A percentile compares a stretch with the other conserved stretches of the same genome.
Conservation (phyloP, 2,888 invertebrate species). For the Microctonus aethiopoides region DNA sequence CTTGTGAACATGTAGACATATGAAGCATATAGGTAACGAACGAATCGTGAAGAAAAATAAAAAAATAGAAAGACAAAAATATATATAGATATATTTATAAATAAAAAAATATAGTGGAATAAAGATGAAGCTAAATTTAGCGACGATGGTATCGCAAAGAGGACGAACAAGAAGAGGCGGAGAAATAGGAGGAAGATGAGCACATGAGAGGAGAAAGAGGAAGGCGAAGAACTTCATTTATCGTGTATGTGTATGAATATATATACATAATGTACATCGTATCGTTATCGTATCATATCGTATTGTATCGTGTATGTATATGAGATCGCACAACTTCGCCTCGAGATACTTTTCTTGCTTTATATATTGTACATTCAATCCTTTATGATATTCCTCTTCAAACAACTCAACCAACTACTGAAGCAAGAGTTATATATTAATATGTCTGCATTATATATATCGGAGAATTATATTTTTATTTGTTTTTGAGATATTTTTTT, state of each 20-base stretch:
- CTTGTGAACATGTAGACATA: slow-evolving; percentile 27
- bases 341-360: background rate
- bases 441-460: slow-evolving; percentile 1
- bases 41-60: slow-evolving; percentile 33
- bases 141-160: slow-evolving; percentile 38
- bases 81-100: no score
- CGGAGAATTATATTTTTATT: background rate
- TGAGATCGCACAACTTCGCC: background rate
- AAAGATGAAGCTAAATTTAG: slow-evolving; percentile 42
- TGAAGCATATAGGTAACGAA: slow-evolving; percentile 39
- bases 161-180: background rate
- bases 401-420: slow-evolving; percentile 21
- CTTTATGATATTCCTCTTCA: slow-evolving; percentile 27
- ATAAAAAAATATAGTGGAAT: no score
- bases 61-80: background rate
- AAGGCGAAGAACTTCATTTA: slow-evolving; percentile 24
- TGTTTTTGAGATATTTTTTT: no score
- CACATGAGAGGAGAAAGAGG: background rate
- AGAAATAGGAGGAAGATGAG: background rate
- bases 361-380: slow-evolving; percentile 12
- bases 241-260: background rate
- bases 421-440: background rate
- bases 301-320: background rate
- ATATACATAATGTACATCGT: background rate
- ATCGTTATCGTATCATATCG: background rate